Base-by-base conservation (phyloP, 2,888 invertebrate species). In the Opisthograptis luteolata region DNA sequence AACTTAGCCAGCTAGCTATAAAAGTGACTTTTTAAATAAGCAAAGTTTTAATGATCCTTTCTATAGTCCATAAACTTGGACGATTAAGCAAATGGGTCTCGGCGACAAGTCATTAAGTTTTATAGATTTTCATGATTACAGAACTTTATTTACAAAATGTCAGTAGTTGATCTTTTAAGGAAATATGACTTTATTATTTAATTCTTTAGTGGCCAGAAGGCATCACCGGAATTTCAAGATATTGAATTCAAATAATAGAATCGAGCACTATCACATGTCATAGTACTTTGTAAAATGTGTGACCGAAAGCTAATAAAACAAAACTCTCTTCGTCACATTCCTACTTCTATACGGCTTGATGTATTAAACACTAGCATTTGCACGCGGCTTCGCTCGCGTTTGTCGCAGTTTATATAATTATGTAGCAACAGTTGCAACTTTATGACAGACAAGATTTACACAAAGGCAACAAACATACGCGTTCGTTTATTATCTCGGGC, bases 401-500 rank as follows among this genome's bases (percentile, higher is more conserved):
- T 44, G n/a, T n/a, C n/a, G 31, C 51, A 35, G 32, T 32, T 35
- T 28, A 40, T 46, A 55, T 54, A 51, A 55, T 46, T 41, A 35
- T 41, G 31, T 42, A 31, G 17, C 64, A 68, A 66, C 64, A 66
- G 68, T 66, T 68, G 73, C 68, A 60, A 73, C 65, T 74, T 73
- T 73, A 73, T 74, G 69, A 73, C 65, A 59, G 69, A 64, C 70
- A 63, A 68, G 67, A 76, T 68, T 68, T 66, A 73, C 65, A 74
- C 71, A 74, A 72, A 75, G 70, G 68, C 70, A 73, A 71, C 59
- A 69, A 68, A 71, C 65, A 67, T 62, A 62, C 62, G 64, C 67
- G 68, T 74, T 66, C 70, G 74, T 81, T 72, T 78, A 81, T 80
- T 74, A 80, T 82, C 78, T 73, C 70, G 60, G 43, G 55, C 62